Base-by-base conservation (phyloP, 2,113 vertebrate species). In the Sebastes schlegelii region DNA sequence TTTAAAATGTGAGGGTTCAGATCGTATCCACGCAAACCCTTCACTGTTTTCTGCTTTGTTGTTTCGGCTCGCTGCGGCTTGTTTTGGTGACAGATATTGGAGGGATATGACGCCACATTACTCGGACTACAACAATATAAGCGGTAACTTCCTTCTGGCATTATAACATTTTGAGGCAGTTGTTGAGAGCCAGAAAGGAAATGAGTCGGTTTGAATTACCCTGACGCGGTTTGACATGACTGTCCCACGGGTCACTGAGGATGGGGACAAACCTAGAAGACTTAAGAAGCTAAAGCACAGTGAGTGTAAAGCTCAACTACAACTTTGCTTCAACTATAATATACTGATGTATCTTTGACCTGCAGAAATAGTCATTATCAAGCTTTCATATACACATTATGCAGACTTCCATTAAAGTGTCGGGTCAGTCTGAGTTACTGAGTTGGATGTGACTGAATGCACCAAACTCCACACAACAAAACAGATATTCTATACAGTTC, bases 401-500 rank as follows among this genome's bases (percentile, higher is more conserved):
- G 9, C 42, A 11, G 42, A 43, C 58, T 51, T 17, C 21, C 63
- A 60, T 74, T 54, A 55, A 68, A 23, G 23, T 19, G 40, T 60
- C 6, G 1, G 19, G 73, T 71, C 65, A n/a, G 26, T n/a, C 7
- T 48, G 10, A n/a, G 42, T 16, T 34, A 12, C 23, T 13, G 8
- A 42, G 23, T 49, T 40, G 14, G 45, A 49, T n/a, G 58, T 21
- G 54, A 26, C 21, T 23, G 13, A 54, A 34, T 34, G 34, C 5
- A 49, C 63, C 17, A 4, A 42, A 62, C 52, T 26, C 49, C 4
- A n/a, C 60, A n/a, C 45, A 74, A 46, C 49, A 79, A 49, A n/a
- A 77, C 43, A 14, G 34, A 46, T 76, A 40, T 71, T 82, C 7
- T 61, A 13, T 8, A 52, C 40, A 26, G 52, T 66, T 63, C 8